Evolutionary conservation across 2,113 vertebrate genomes (phyloP), one percentile per base, ranked within the genome.

Genomic region (Pomatostomus ruficeps): DNA sequence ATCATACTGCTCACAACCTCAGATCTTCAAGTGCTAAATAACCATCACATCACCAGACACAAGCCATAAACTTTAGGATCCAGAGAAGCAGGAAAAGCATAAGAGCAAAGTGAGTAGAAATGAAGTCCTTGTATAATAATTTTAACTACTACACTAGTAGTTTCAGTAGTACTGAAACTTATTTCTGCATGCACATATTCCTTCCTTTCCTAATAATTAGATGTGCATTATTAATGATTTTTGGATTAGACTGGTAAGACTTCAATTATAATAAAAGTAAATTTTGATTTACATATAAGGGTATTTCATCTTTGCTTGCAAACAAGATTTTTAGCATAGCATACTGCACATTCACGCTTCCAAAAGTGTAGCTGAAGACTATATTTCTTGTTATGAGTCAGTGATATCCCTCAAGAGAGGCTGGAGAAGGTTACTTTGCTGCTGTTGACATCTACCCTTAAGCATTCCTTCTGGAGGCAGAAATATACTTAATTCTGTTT

Each of bases 301-400:
- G 4, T 9, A 1, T 55, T 85, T 74, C 12, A 40, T 49, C n/a
- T 88, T 88, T 46, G 12, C 25, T 48, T 3, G 0, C 74, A 63
- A 72, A 71, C 11, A 85, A 59, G 38, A 54, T 12, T 87, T 85
- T 90, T 68, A 77, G 6, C 11, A 26, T 57, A 73, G 36, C 8
- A 31, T 43, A 67, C 16, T 80, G 38, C 10, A 94, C 15, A 12
- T 75, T 89, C 57, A 51, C 4, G 0, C 43, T 78, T 94, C 65
- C 66, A 75, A 59, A 92, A 94, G 25, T 35, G n/a, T 24, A 85
- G 57, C 55, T 35, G 67, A 81, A 13, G 38, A 38, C 22, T 68
- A 15, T 72, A 58, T 74, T 94, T 81, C 71, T 70, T 85, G n/a
- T 70, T 95, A 63, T 77, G 89, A 89, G 82, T 90, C 73, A 93